Conservation (phyloP, 2,113 vertebrate species). For the Elephas maximus region DNA sequence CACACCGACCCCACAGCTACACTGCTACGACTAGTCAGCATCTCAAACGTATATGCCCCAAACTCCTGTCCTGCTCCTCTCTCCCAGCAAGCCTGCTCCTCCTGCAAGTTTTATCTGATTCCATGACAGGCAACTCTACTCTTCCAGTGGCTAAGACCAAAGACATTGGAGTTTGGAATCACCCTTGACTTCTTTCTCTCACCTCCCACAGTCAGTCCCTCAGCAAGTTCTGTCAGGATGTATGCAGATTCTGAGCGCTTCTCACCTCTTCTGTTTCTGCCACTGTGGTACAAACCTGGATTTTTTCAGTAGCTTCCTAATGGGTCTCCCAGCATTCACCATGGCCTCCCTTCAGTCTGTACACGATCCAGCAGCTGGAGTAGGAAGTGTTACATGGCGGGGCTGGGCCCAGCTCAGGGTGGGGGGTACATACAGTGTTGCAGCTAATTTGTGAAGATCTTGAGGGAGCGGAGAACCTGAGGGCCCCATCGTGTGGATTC, state of each 20-base stretch:
- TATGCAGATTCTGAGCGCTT: too few species aligned
- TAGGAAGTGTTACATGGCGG: neutral
- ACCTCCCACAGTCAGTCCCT: neutral
- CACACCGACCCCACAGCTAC: neutral
- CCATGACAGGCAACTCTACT: neutral
- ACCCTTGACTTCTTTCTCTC: neutral
- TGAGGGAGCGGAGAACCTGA: neutral
- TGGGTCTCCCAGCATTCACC: neutral
- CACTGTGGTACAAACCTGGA: too few species aligned
- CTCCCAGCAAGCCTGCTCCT: too few species aligned
- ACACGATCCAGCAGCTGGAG: neutral
- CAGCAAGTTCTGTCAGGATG: neutral
- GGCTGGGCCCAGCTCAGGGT: neutral
- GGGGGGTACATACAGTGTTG: neutral
- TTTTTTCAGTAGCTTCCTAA: too few species aligned
- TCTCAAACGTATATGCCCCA: neutral
- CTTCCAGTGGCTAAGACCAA: neutral
- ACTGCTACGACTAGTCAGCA: rapidly evolving
- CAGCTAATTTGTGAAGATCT: neutral
- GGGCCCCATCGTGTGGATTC: rapidly evolving
- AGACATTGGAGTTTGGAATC: neutral
- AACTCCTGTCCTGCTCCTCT: neutral
- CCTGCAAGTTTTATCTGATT: too few species aligned
- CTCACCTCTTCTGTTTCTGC: neutral
- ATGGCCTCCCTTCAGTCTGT: neutral